These are phyloP conservation scores for Bolinopsis microptera DNA, from an alignment of 37 sponge, comb jelly and placozoan genomes.

Conservation along the genomic window DNA sequence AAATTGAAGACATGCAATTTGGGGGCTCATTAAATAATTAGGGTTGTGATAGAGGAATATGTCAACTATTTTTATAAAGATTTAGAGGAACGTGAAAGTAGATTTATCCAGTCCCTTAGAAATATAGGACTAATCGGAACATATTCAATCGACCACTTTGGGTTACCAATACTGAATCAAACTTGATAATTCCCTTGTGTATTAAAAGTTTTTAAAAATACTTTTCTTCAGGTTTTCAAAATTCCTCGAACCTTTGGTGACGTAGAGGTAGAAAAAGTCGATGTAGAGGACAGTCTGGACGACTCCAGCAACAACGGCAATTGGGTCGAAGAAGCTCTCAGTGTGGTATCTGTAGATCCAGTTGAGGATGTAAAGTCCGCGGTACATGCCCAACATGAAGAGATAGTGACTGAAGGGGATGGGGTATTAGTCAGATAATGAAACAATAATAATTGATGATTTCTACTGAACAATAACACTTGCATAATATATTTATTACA, in stretches of 20 bases:
- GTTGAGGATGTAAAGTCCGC: slow-evolving; percentile 93
- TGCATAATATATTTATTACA: background rate
- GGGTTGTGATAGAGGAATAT: no score
- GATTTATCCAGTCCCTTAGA: no score
- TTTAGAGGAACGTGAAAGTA: no score
- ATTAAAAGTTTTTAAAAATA: no score
- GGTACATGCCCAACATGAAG: slow-evolving; percentile 94
- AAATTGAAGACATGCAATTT: no score
- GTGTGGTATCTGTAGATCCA: slow-evolving; percentile 95
- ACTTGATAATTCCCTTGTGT: no score
- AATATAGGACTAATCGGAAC: no score
- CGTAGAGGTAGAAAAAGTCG: slow-evolving; percentile 99
- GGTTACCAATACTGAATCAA: no score
- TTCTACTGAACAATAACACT: background rate
- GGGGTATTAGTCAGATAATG: background rate
- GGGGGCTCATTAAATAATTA: no score
- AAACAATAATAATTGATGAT: background rate
- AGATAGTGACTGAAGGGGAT: slow-evolving; percentile 87
- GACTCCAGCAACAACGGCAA: slow-evolving; percentile 93
- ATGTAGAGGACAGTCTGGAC: slow-evolving; percentile 98
- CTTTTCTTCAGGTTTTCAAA: no score
- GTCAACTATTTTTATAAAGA: no score
- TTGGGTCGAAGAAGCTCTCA: slow-evolving; percentile 93
- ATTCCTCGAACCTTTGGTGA: slow-evolving; percentile 89
- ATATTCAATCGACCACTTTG: no score